Percentiles rank a stretch among this genome's conserved stretches.
These are phyloP conservation scores for Pardosa pseudoannulata DNA, from an alignment of 2,888 invertebrate species.

Conservation along the genomic window DNA sequence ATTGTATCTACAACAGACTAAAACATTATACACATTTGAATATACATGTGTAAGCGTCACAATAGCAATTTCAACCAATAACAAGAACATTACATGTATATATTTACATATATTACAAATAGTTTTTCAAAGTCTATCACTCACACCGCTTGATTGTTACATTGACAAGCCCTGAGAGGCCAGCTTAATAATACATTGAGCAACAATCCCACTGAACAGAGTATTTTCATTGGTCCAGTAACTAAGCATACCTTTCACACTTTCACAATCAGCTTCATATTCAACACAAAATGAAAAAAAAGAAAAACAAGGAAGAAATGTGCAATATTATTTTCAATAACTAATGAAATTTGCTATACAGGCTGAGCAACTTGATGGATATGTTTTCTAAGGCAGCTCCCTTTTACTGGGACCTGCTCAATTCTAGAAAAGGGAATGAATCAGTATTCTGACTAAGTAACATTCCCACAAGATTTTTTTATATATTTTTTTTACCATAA, in stretches of 20 bases:
- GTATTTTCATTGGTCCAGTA: slow-evolving; percentile 43
- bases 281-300: slow-evolving; percentile 17
- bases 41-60: slow-evolving; percentile 65
- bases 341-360: slow-evolving; percentile 60
- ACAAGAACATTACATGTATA: slow-evolving; percentile 57
- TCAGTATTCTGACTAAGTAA: slow-evolving; percentile 52
- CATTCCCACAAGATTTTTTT: slow-evolving; percentile 30
- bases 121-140: slow-evolving; percentile 39
- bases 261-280: slow-evolving; percentile 10
- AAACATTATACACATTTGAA: slow-evolving; percentile 50
- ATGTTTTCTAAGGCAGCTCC: slow-evolving; percentile 71
- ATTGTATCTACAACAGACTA: slow-evolving; percentile 61
- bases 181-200: slow-evolving; percentile 61
- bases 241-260: slow-evolving; percentile 8
- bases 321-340: slow-evolving; percentile 45
- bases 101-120: slow-evolving; percentile 70
- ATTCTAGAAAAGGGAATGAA: slow-evolving; percentile 63
- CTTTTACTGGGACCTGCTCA: slow-evolving; percentile 30
- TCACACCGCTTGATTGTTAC: slow-evolving; percentile 68
- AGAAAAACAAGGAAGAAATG: slow-evolving; percentile 37
- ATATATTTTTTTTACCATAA: slow-evolving; percentile 39
- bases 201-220: slow-evolving; percentile 45
- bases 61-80: slow-evolving; percentile 59
- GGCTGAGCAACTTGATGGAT: slow-evolving; percentile 71
- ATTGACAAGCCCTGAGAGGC: slow-evolving; percentile 55